Conservation (phyloP, 2,113 vertebrate species). For the Bujurquina vittata region DNA sequence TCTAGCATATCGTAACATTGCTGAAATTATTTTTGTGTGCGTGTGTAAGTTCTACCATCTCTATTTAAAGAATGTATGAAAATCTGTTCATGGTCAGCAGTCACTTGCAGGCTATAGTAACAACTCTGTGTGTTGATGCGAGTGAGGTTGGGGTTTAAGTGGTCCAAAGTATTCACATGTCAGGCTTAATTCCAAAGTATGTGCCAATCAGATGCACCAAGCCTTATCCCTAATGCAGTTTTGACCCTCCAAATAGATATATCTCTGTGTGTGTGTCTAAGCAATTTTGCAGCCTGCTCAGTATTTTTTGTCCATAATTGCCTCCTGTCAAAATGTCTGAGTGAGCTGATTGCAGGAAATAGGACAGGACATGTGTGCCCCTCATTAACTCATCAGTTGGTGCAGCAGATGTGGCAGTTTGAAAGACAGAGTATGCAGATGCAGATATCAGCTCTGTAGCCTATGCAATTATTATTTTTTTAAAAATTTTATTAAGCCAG, state of each 20-base stretch:
- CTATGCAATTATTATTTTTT: neutral
- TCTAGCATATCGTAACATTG: neutral
- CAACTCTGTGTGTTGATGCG: neutral
- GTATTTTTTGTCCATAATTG: slow-evolving; percentile 77
- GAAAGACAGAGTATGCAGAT: slow-evolving; percentile 68
- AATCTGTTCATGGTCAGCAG: neutral
- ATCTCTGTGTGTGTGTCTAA: slow-evolving; percentile 61
- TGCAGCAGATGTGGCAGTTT: slow-evolving; percentile 75
- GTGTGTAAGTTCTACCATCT: neutral
- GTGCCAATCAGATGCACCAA: slow-evolving; percentile 52
- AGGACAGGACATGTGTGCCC: slow-evolving; percentile 73
- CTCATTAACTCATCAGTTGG: slow-evolving; percentile 78
- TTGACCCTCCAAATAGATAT: slow-evolving; percentile 64
- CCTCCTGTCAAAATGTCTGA: slow-evolving; percentile 79
- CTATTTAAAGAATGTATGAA: neutral
- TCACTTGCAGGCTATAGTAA: neutral
- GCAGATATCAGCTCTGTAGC: slow-evolving; percentile 55
- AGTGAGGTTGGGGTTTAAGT: slow-evolving; percentile 38
- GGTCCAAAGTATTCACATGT: slow-evolving; percentile 26
- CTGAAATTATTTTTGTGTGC: neutral
- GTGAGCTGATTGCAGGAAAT: slow-evolving; percentile 80
- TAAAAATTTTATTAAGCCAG: slow-evolving; percentile 6
- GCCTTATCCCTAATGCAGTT: slow-evolving; percentile 54
- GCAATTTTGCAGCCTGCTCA: slow-evolving; percentile 67
- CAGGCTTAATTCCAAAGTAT: slow-evolving; percentile 57